Evolutionary conservation across 2,888 invertebrate species (phyloP).

Genomic region (Sphaerophoria taeniata): DNA sequence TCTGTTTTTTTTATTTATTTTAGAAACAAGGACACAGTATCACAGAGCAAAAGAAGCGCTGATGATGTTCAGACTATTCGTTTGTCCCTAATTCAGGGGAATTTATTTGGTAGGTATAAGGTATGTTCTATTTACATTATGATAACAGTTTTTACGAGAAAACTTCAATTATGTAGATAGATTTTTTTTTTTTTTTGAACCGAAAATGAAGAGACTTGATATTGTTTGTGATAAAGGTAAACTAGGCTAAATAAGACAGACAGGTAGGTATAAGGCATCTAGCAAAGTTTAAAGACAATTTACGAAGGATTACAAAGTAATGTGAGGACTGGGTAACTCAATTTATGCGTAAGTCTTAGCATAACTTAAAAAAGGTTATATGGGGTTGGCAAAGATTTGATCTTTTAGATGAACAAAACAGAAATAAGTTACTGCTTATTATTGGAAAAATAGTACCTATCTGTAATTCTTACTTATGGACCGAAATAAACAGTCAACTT

Average conservation of each 20-base stretch:
- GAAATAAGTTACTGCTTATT: not conserved
- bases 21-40: not conserved
- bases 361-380: slow-evolving; percentile 13
- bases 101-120: slow-evolving; percentile 5
- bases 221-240: slow-evolving; percentile 17
- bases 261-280: no score
- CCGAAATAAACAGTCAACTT: not conserved
- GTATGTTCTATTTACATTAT: slow-evolving; percentile 16
- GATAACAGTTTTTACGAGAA: not conserved
- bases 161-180: slow-evolving; percentile 16
- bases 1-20: slow-evolving; percentile 6
- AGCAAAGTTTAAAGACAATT: slow-evolving; percentile 13
- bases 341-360: not conserved
- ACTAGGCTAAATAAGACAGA: not conserved
- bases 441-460: not conserved
- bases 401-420: slow-evolving; percentile 2
- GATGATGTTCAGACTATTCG: not conserved
- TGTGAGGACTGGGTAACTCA: not conserved
- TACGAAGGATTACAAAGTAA: slow-evolving; percentile 14
- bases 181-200: not conserved
- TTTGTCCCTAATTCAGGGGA: not conserved
- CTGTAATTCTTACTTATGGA: not conserved
- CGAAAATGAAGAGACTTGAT: not conserved
- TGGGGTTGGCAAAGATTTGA: not conserved
- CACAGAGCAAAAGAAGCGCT: not conserved